phyloP scores from a whole-genome alignment of 2,113 vertebrate genomes.

The Pseudorectes ferrugineus region DNA sequence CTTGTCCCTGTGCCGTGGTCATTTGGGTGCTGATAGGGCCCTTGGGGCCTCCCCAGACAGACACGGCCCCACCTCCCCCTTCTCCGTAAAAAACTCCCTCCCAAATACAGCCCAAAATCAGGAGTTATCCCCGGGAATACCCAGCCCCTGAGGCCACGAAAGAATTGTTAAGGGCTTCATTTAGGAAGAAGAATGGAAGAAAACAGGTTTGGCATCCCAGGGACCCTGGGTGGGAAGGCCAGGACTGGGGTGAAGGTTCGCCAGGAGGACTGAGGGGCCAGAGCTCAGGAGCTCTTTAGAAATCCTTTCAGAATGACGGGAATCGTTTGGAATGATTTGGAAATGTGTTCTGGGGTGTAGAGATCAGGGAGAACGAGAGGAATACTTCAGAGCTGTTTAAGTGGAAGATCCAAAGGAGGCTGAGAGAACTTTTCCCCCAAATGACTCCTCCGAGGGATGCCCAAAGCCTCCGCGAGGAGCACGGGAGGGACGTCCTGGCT shows the following conservation, averaged over 20 bases:
- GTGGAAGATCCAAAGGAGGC: not conserved
- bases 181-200: not conserved
- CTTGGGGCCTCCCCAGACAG: not conserved
- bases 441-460: not conserved
- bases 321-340: rapidly evolving
- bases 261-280: not conserved
- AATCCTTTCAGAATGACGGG: rapidly evolving
- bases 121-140: not conserved
- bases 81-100: not conserved
- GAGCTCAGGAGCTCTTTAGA: not conserved
- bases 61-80: not conserved
- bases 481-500: rapidly evolving
- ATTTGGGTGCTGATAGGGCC: not conserved
- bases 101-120: not conserved
- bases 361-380: not conserved
- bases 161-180: not conserved
- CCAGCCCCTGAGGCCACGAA: not conserved
- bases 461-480: not conserved
- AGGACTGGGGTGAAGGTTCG: not conserved
- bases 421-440: rapidly evolving
- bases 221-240: not conserved
- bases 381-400: not conserved
- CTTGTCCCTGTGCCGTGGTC: not conserved
- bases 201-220: not conserved
- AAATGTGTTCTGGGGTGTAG: not conserved